Percentiles rank a stretch among this genome's conserved stretches.
These are phyloP conservation scores for Danio choprae DNA, from an alignment of 2,797 vertebrate species.

Conservation along the genomic window DNA sequence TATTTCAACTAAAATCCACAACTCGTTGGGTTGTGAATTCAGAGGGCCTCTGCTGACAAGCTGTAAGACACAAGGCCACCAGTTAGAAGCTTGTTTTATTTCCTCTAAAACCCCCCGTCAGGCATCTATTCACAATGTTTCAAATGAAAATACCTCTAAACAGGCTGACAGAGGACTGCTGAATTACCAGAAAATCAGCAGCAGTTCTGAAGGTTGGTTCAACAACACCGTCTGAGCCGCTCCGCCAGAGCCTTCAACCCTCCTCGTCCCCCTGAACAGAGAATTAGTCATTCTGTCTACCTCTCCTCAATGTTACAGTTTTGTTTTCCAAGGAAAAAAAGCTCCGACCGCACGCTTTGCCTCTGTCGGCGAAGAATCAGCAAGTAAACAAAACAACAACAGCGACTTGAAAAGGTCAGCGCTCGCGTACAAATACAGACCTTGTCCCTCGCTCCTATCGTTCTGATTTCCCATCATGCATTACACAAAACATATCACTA, in stretches of 20 bases:
- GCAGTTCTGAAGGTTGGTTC: constrained; percentile 25
- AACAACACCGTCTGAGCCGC: constrained; percentile 3
- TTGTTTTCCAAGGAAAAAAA: constrained; percentile 40
- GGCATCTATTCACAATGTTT: constrained; percentile 34
- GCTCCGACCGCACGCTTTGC: constrained; percentile 7
- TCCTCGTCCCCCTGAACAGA: constrained; percentile 16
- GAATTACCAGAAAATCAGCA: constrained; percentile 13
- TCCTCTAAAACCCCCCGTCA: constrained; percentile 9
- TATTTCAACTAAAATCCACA: not conserved
- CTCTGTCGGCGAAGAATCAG: constrained; percentile 44
- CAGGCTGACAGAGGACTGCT: constrained; percentile 27
- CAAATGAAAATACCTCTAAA: constrained; percentile 9
- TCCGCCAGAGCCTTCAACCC: constrained; percentile 26
- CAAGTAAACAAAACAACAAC: constrained; percentile 54
- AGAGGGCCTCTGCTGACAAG: not conserved
- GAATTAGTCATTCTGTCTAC: constrained; percentile 54
- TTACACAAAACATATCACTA: constrained; percentile 43
- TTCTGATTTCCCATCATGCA: constrained; percentile 51
- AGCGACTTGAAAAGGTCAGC: constrained; percentile 58
- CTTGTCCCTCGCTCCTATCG: constrained; percentile 31
- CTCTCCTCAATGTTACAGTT: constrained; percentile 46
- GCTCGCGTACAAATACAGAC: constrained; percentile 39
- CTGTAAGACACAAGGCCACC: not conserved
- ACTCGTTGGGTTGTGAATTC: constrained; percentile 1
- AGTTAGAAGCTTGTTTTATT: not conserved